A percentile compares a stretch with the other conserved stretches of the same genome.
Conservation (phyloP, 1,140 invertebrate genomes). For the Microplitis demolitor region DNA sequence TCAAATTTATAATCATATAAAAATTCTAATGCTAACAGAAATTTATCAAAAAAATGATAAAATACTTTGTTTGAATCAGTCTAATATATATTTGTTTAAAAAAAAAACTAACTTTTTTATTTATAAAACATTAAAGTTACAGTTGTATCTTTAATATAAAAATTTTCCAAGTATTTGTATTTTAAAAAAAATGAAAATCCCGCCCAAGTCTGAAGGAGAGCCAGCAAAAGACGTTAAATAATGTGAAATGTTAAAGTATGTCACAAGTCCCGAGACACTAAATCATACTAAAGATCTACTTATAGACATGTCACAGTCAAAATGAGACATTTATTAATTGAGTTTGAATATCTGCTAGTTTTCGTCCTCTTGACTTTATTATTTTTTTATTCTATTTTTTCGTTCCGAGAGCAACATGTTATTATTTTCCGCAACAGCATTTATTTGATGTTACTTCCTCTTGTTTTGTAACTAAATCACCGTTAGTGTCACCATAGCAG, state of each 20-base stretch:
- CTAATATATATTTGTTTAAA: no score
- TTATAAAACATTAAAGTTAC: background rate
- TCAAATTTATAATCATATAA: no score
- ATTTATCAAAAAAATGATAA: no score
- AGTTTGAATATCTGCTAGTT: constrained; percentile 42
- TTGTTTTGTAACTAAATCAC: no score
- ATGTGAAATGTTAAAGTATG: constrained; percentile 53
- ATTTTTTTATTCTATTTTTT: background rate
- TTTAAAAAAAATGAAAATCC: background rate
- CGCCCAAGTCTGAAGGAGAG: background rate
- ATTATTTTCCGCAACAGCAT: no score
- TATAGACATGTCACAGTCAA: constrained; percentile 56
- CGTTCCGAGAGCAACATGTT: no score
- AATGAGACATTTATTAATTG: constrained; percentile 57
- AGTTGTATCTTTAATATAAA: background rate
- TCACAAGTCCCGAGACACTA: constrained; percentile 32
- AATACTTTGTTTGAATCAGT: no score
- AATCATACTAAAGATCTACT: constrained; percentile 44
- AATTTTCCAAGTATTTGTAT: background rate
- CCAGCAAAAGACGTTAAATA: constrained; percentile 38
- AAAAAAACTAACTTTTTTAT: no score
- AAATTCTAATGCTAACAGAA: no score
- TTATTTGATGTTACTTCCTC: no score
- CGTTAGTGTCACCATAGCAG: no score
- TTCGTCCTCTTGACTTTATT: background rate